These are phyloP conservation scores for Harpalus rufipes DNA, from an alignment of 2,888 invertebrate species.

Conservation along the genomic window DNA sequence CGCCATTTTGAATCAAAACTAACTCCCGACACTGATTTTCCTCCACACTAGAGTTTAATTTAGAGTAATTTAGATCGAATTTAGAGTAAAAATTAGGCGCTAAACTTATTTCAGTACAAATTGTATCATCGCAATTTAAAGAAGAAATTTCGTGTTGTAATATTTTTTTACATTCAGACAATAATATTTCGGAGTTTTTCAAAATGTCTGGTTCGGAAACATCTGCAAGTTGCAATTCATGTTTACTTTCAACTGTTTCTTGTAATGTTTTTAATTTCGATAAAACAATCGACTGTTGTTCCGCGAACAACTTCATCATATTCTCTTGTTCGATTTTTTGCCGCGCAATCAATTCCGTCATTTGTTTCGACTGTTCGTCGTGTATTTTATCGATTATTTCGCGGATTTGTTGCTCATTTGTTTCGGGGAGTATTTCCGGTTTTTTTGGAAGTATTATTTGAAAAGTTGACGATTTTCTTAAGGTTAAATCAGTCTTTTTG, in stretches of 20 bases:
- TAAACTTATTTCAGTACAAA: constrained; percentile 37
- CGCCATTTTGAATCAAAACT: too few species aligned
- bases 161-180: constrained; percentile 56
- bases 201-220: constrained; percentile 37
- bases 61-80: too few species aligned
- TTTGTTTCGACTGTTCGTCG: constrained; percentile 82
- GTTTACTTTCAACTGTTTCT: constrained; percentile 16
- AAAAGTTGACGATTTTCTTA: constrained; percentile 12
- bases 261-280: constrained; percentile 74
- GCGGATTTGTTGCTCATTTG: constrained; percentile 50
- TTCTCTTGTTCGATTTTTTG: constrained; percentile 83
- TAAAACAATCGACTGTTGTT: constrained; percentile 82
- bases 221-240: not conserved
- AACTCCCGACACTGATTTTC: too few species aligned
- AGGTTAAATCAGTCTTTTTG: constrained; percentile 21
- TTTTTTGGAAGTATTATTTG: constrained; percentile 62
- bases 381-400: constrained; percentile 77
- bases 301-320: constrained; percentile 83
- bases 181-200: constrained; percentile 59
- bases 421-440: constrained; percentile 22
- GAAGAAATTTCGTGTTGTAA: constrained; percentile 13
- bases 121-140: constrained; percentile 37
- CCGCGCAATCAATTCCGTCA: constrained; percentile 81
- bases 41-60: too few species aligned
- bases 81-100: not conserved